phyloP scores from a whole-genome alignment of 2,797 vertebrate genomes.

The Neostethus bicornis region DNA sequence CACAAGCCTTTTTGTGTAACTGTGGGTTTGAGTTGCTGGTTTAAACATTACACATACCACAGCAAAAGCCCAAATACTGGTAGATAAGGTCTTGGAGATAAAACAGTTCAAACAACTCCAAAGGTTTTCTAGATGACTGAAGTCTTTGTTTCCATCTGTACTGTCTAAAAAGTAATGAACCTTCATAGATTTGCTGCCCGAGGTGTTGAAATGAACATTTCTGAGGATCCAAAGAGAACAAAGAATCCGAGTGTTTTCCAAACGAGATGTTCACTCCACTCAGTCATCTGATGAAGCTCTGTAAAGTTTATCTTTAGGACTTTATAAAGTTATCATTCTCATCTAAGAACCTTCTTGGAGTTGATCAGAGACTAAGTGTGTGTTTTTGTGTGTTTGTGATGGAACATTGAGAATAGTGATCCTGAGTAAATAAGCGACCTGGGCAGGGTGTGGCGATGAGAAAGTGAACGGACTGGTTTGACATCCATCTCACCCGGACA shows the following conservation, averaged over 20 bases:
- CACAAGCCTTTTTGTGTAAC: constrained; percentile 23
- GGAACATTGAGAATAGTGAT: constrained; percentile 52
- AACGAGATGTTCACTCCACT: constrained; percentile 7
- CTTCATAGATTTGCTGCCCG: constrained; percentile 17
- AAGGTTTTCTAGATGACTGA: background rate
- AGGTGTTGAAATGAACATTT: constrained; percentile 29
- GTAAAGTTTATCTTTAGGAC: constrained; percentile 23
- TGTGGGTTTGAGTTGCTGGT: constrained; percentile 51
- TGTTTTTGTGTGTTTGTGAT: constrained; percentile 8
- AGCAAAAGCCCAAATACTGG: constrained; percentile 34
- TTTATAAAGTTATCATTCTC: constrained; percentile 18
- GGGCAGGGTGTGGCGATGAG: constrained; percentile 38
- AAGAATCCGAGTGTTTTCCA: constrained; percentile 22
- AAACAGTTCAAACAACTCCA: constrained; percentile 24
- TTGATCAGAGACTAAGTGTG: background rate
- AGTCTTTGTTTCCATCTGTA: constrained; percentile 1
- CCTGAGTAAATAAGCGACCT: constrained; percentile 53
- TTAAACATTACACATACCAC: constrained; percentile 45
- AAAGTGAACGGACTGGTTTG: constrained; percentile 68
- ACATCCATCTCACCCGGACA: constrained; percentile 29
- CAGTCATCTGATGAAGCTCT: constrained; percentile 41
- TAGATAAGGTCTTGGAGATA: background rate
- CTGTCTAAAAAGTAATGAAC: constrained; percentile 10
- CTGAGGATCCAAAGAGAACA: constrained; percentile 24
- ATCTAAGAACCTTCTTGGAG: background rate